phyloP scores from a whole-genome alignment of 92 coral and sea anemone species.

The Actinernus sp. region DNA sequence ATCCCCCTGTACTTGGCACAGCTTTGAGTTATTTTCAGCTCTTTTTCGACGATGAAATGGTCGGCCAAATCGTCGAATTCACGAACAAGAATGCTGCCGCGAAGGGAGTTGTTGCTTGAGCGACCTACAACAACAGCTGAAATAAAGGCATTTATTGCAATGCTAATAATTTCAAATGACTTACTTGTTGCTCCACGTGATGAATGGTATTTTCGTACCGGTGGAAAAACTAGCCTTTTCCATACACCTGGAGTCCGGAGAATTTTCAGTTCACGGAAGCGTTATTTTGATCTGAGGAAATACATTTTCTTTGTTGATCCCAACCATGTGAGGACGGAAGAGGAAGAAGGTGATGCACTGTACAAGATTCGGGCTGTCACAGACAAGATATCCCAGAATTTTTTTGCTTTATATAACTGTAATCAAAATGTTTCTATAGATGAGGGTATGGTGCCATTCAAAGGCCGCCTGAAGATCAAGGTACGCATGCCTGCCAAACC shows the following conservation, averaged over 20 bases:
- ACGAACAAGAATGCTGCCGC: constrained; percentile 37
- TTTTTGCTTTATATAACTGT: constrained; percentile 25
- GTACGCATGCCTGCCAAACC: constrained; percentile 70
- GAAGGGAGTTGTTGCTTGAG: constrained; percentile 18
- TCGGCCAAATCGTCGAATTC: constrained; percentile 21
- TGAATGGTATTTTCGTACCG: constrained; percentile 23
- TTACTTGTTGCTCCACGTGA: constrained; percentile 37
- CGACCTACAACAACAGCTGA: constrained; percentile 1
- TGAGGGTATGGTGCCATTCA: constrained; percentile 56
- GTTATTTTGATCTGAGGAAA: constrained; percentile 27
- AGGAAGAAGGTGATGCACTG: constrained; percentile 21
- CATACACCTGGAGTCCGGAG: constrained; percentile 25
- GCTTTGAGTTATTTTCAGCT: no score
- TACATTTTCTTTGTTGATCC: constrained; percentile 44
- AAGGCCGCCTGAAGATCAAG: constrained; percentile 36
- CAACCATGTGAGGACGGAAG: constrained; percentile 4
- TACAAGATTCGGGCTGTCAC: constrained; percentile 31
- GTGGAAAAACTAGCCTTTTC: constrained; percentile 24
- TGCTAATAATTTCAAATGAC: constrained; percentile 45
- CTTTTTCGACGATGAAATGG: constrained; percentile 7
- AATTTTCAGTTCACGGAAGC: constrained; percentile 29
- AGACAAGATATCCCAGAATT: no score
- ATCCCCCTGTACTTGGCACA: no score
- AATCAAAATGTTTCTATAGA: constrained; percentile 35
- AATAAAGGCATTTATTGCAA: constrained; percentile 33